Evolutionary conservation across 2,113 vertebrate species (phyloP), one percentile per base, ranked within the genome.

Genomic region (Misgurnus anguillicaudatus): DNA sequence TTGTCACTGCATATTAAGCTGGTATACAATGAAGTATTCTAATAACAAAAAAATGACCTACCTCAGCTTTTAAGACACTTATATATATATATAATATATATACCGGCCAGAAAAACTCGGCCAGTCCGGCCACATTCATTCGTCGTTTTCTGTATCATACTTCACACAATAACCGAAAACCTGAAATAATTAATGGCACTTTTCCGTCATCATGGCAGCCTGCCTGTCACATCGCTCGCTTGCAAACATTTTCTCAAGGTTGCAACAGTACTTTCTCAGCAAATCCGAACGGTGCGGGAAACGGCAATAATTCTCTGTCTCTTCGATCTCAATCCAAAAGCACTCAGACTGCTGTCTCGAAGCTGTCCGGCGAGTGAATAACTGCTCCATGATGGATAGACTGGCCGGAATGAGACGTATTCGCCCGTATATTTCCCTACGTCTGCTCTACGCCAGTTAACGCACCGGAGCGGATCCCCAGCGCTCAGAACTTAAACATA

Each of bases 281-380:
- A 57, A 19, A 67, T 84, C 61, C 77, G 75, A 79, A 75, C 75
- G 24, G 57, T 39, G 69, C 42, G 17, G 31, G 81, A 87, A 77
- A 73, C 57, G 80, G 88, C 86, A 86, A 87, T 91, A 90, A 90
- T 87, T 92, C 91, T 88, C 75, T 51, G 53, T 38, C 89, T 90
- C 87, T 84, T 90, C 89, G 87, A 92, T 91, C 89, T 91, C 89
- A 88, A 90, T 91, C 88, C 90, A 76, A 85, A 87, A 90, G 83
- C 90, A 89, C 90, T 91, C 91, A 92, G 90, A 87, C 91, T 90
- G 81, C 89, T 89, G 90, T 91, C 91, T 85, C 75, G 53, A 75
- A 88, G 82, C 89, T 90, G 89, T 90, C 90, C 85, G 86, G 84
- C 13, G 64, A 86, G 89, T 91, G 90, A 93, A 87, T 91, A 91